Percentiles rank a stretch among this genome's conserved stretches.
Evolutionary conservation across 2,113 vertebrate species (phyloP).

Genomic region (Rhizomys pruinosus): DNA sequence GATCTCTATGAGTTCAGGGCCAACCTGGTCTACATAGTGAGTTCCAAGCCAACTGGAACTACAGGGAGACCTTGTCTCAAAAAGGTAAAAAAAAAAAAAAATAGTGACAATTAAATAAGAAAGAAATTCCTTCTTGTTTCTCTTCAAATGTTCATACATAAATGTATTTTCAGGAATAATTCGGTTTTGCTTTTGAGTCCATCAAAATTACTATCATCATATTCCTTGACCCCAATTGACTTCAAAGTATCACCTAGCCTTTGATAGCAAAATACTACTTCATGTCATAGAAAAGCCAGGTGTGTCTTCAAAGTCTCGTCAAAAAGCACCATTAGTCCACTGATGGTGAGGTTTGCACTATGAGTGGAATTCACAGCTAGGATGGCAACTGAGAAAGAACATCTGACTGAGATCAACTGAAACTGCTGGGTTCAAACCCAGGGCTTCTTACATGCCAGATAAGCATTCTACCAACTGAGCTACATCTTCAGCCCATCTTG

Average conservation of each 20-base stretch:
- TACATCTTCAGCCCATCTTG: not conserved
- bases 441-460: not conserved
- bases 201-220: slow-evolving; percentile 53
- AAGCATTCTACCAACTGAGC: no score
- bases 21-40: no score
- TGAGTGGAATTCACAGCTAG: not conserved
- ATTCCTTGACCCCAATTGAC: slow-evolving; percentile 45
- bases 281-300: not conserved
- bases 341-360: not conserved
- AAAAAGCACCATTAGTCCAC: not conserved
- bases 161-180: slow-evolving; percentile 20
- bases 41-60: no score
- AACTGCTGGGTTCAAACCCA: not conserved
- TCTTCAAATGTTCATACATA: slow-evolving; percentile 10
- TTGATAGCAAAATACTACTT: slow-evolving; percentile 42
- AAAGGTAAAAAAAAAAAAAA: no score
- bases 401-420: not conserved
- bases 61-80: no score
- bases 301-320: slow-evolving; percentile 16
- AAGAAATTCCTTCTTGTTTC: not conserved
- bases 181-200: slow-evolving; percentile 46
- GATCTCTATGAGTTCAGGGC: no score
- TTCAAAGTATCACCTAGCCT: slow-evolving; percentile 46
- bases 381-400: not conserved
- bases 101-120: no score